These are phyloP conservation scores for Mus musculus DNA, from an alignment of 2,113 vertebrate genomes.

Conservation along the genomic window DNA sequence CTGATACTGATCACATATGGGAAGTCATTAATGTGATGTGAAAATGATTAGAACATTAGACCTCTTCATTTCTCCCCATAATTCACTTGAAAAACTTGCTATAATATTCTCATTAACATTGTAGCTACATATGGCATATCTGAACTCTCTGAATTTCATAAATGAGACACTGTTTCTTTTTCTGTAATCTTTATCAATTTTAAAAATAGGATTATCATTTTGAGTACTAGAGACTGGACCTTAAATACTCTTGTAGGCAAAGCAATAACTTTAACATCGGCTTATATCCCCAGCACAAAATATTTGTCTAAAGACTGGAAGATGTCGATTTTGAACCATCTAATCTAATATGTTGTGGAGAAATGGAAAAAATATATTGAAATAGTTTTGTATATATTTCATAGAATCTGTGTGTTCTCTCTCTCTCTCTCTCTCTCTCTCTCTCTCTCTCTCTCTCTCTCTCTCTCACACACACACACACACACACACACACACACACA, in stretches of 20 bases:
- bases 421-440: no score
- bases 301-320: background rate
- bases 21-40: background rate
- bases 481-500: no score
- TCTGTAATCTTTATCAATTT: background rate
- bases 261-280: background rate
- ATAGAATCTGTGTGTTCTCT: background rate
- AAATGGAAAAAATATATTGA: background rate
- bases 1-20: background rate
- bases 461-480: background rate
- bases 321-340: background rate
- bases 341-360: background rate
- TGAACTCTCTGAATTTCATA: background rate
- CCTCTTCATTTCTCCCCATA: background rate
- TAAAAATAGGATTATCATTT: background rate
- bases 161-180: background rate
- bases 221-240: background rate
- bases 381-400: background rate
- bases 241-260: background rate
- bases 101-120: background rate
- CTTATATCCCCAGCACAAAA: background rate
- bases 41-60: background rate
- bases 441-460: background rate
- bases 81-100: background rate
- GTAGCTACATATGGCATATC: background rate